A percentile compares a stretch with the other conserved stretches of the same genome.
These are phyloP conservation scores for Hylyphantes graminicola DNA, from an alignment of 1,140 invertebrate species.

Conservation along the genomic window DNA sequence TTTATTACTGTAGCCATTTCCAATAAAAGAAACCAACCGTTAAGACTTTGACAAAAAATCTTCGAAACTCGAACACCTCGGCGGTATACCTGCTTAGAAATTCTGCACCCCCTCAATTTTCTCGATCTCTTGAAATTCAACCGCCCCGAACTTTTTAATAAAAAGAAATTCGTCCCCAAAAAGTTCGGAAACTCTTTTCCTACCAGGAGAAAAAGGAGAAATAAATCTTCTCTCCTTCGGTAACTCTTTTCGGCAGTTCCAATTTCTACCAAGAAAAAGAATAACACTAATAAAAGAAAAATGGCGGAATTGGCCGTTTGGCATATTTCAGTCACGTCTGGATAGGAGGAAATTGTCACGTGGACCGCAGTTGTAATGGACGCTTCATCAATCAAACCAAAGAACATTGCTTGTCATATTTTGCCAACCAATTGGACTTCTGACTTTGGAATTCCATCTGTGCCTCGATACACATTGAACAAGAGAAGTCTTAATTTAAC, in stretches of 20 bases:
- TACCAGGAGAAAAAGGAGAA: background rate
- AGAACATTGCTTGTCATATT: constrained; percentile 55
- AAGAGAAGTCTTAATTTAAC: too few relatives aligned
- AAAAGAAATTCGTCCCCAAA: background rate
- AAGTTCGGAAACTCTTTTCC: constrained; percentile 39
- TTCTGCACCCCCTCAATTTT: constrained; percentile 41
- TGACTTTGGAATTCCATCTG: constrained; percentile 23
- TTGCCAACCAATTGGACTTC: constrained; percentile 41
- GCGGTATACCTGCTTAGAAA: constrained; percentile 16
- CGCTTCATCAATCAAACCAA: constrained; percentile 56
- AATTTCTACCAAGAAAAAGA: constrained; percentile 15
- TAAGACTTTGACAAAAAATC: too few relatives aligned
- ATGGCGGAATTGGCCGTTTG: constrained; percentile 7
- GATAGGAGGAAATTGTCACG: constrained; percentile 42
- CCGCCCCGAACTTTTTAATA: background rate
- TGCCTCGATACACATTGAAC: background rate
- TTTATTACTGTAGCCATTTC: too few relatives aligned
- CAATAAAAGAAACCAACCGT: too few relatives aligned
- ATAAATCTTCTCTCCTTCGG: constrained; percentile 39
- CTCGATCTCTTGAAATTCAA: constrained; percentile 1
- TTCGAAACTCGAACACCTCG: too few relatives aligned
- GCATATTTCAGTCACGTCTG: constrained; percentile 43
- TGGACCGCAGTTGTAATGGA: constrained; percentile 46
- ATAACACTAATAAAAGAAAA: background rate
- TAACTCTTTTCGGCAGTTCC: constrained; percentile 38